These are phyloP conservation scores for Heliconius melpomene DNA, from an alignment of 1,140 invertebrate species.

Conservation along the genomic window DNA sequence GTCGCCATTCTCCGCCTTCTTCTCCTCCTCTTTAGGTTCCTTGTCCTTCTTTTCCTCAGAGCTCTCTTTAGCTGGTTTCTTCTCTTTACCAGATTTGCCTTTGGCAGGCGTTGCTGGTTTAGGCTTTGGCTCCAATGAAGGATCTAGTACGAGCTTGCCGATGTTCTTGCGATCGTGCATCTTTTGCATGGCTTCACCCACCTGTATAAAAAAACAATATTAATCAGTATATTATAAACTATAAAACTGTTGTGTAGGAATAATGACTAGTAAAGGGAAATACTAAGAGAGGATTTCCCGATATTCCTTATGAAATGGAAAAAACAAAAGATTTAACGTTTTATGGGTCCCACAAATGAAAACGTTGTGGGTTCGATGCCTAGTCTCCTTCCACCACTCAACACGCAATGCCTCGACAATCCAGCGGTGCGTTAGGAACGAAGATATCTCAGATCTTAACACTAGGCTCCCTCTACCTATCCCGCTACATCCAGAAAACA, in stretches of 20 bases:
- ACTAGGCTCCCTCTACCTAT: too few relatives aligned
- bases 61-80: constrained; percentile 84
- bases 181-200: constrained; percentile 94
- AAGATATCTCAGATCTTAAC: too few relatives aligned
- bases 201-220: constrained; percentile 70
- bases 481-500: too few relatives aligned
- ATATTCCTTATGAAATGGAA: too few relatives aligned
- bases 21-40: constrained; percentile 84
- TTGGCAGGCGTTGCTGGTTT: constrained; percentile 89
- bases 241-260: background rate
- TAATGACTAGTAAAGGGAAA: too few relatives aligned
- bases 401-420: too few relatives aligned
- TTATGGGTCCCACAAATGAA: too few relatives aligned
- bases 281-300: too few relatives aligned
- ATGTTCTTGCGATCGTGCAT: constrained; percentile 96
- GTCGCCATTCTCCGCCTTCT: constrained; percentile 81
- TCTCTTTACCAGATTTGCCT: constrained; percentile 85
- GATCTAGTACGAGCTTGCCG: constrained; percentile 93
- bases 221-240: background rate
- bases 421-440: too few relatives aligned
- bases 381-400: too few relatives aligned
- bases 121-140: constrained; percentile 88
- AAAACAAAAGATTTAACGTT: too few relatives aligned
- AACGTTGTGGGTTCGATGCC: too few relatives aligned
- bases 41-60: constrained; percentile 86